phyloP scores from a whole-genome alignment of 2,113 vertebrate genomes.

The Columbina picui region DNA sequence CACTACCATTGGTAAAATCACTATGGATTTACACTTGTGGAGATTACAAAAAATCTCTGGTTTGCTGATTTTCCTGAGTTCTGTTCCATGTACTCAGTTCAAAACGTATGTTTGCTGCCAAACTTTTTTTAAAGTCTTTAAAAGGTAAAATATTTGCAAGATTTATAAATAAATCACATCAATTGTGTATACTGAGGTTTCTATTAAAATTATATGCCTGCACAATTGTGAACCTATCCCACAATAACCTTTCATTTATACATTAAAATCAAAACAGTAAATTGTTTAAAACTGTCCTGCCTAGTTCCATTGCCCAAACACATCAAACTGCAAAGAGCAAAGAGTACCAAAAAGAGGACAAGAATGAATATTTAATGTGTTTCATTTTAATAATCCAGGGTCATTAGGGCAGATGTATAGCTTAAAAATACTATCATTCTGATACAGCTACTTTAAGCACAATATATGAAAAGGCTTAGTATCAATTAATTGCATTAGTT shows the following conservation, averaged over 20 bases:
- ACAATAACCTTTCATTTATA: neutral
- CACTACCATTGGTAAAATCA: neutral
- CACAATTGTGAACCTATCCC: neutral
- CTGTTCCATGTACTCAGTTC: neutral
- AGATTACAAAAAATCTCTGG: neutral
- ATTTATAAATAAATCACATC: constrained; percentile 7
- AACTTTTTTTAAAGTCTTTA: neutral
- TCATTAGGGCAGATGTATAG: neutral
- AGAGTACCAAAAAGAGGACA: neutral
- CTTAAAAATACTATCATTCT: neutral
- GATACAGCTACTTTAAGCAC: neutral
- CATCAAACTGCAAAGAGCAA: neutral
- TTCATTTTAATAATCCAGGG: neutral
- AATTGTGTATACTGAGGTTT: neutral
- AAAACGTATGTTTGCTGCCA: neutral
- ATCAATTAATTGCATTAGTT: neutral
- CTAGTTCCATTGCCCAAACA: neutral
- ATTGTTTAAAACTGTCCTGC: neutral
- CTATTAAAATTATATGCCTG: neutral
- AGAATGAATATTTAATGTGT: neutral
- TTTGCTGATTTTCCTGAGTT: neutral
- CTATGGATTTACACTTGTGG: neutral
- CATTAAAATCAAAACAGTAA: neutral
- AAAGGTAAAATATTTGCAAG: neutral
- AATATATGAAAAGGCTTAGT: neutral